These are phyloP conservation scores for Mythimna ferrago DNA, from an alignment of 2,888 invertebrate genomes.

Conservation along the genomic window DNA sequence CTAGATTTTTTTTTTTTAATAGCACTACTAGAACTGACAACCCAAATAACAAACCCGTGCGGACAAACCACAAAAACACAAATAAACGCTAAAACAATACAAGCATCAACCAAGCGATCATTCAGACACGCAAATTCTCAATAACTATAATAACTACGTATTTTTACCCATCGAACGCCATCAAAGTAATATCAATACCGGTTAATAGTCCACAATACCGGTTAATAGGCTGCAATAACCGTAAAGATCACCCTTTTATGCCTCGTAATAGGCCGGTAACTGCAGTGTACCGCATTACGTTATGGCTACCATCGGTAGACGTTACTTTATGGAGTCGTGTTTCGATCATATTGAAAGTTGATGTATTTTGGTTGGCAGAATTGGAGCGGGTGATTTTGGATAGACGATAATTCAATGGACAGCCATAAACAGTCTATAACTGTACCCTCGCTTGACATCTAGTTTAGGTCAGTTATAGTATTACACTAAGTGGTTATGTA, in stretches of 20 bases:
- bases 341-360: conserved; percentile 38
- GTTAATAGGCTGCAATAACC: conserved; percentile 68
- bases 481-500: no score
- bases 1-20: neutral
- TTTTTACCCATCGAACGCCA: conserved; percentile 62
- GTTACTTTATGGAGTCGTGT: conserved; percentile 33
- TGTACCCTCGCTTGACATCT: no score
- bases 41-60: conserved; percentile 4
- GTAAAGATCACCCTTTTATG: conserved; percentile 71
- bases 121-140: conserved; percentile 51
- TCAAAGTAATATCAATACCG: conserved; percentile 64
- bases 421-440: neutral
- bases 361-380: conserved; percentile 17
- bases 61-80: neutral
- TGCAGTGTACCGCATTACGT: conserved; percentile 42
- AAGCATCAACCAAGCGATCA: conserved; percentile 9
- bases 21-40: neutral
- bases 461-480: no score
- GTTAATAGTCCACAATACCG: conserved; percentile 67
- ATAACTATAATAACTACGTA: conserved; percentile 54
- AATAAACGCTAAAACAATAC: conserved; percentile 24
- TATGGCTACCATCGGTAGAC: conserved; percentile 25
- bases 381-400: neutral
- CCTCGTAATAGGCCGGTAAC: conserved; percentile 62
- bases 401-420: neutral